These are phyloP conservation scores for Ciconia maguari DNA, from an alignment of 2,113 vertebrate species.

Conservation along the genomic window DNA sequence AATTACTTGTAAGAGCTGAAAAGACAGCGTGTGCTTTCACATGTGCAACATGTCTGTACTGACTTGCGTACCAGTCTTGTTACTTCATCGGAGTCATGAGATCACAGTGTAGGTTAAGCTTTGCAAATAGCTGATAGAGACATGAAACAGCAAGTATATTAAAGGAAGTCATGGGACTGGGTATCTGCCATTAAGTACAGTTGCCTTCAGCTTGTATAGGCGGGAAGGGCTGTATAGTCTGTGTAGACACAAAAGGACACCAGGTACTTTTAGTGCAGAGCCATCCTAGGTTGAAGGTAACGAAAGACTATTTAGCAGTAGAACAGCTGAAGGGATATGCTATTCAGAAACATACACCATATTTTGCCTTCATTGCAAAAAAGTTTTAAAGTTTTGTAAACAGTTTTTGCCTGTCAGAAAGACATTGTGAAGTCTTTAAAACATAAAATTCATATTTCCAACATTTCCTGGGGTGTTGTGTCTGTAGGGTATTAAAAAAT, in stretches of 20 bases:
- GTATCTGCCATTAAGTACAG: neutral
- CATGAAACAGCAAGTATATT: fast-evolving
- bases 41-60: fast-evolving
- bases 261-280: neutral
- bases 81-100: neutral
- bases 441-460: neutral
- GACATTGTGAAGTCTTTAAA: neutral
- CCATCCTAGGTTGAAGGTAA: neutral
- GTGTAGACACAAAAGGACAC: neutral
- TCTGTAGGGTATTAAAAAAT: neutral
- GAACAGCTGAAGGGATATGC: neutral
- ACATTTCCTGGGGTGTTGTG: neutral
- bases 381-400: neutral
- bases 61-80: neutral
- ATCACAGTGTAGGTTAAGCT: neutral
- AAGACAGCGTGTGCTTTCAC: neutral
- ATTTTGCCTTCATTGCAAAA: neutral
- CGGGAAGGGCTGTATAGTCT: neutral
- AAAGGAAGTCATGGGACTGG: neutral
- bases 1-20: neutral
- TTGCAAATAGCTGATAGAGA: neutral
- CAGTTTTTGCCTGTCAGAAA: neutral
- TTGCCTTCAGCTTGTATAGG: neutral
- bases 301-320: neutral
- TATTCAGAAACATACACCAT: neutral